phyloP scores from a whole-genome alignment of 2,113 vertebrate species.

The Myiozetetes cayanensis region DNA sequence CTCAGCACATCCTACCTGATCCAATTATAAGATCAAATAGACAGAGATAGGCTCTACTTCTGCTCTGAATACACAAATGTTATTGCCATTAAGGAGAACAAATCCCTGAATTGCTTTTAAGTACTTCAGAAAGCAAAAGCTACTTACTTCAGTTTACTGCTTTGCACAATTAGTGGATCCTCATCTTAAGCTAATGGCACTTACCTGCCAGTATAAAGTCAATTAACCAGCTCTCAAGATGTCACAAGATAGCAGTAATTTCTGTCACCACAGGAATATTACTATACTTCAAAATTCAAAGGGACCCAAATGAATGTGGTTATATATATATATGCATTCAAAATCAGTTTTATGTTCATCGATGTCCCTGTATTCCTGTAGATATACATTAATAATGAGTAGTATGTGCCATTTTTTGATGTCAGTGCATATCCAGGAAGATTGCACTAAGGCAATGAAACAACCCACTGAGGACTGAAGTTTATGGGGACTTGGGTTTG shows the following conservation, averaged over 20 bases:
- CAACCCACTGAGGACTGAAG: not conserved
- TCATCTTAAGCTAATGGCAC: not conserved
- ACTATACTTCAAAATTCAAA: not conserved
- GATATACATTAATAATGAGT: not conserved
- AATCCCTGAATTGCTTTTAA: not conserved
- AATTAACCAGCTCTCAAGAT: not conserved
- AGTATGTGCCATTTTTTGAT: not conserved
- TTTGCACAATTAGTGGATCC: not conserved
- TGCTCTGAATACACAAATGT: not conserved
- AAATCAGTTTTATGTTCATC: not conserved
- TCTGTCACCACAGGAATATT: not conserved
- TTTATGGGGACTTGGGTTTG: not conserved
- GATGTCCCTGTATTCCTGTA: not conserved
- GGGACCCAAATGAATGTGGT: not conserved
- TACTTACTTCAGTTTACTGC: not conserved
- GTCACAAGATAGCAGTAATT: not conserved
- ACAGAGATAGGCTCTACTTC: not conserved
- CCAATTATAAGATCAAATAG: not conserved
- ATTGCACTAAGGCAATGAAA: not conserved
- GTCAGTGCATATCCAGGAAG: not conserved
- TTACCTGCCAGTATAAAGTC: not conserved
- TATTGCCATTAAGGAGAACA: not conserved
- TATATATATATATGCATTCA: not conserved
- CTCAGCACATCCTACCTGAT: not conserved
- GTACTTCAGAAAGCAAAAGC: not conserved